phyloP scores from a whole-genome alignment of 1,140 invertebrate genomes.

The Pachyrhynchus sulphureomaculatus region DNA sequence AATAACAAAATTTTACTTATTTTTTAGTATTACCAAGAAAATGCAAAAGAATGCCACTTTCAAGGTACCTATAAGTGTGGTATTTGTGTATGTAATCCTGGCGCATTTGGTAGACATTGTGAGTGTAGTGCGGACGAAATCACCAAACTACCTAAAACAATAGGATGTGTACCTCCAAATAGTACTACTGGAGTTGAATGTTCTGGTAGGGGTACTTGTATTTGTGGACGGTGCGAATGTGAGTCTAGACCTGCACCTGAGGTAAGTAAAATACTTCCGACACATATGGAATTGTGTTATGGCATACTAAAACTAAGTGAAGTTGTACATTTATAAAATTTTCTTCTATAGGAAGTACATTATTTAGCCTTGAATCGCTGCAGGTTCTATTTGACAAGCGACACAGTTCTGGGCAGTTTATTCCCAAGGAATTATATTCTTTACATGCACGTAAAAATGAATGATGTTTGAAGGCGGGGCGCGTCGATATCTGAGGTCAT shows the following conservation, averaged over 20 bases:
- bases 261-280: slow-evolving; percentile 14
- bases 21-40: slow-evolving; percentile 47
- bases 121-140: slow-evolving; percentile 58
- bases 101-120: slow-evolving; percentile 68
- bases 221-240: slow-evolving; percentile 67
- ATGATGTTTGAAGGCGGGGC: no score
- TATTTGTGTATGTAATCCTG: slow-evolving; percentile 66
- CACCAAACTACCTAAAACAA: slow-evolving; percentile 27
- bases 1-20: background rate
- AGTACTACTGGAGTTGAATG: slow-evolving; percentile 66
- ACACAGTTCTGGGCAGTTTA: no score
- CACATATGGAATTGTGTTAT: slow-evolving; percentile 43
- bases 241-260: slow-evolving; percentile 44
- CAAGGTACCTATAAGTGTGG: slow-evolving; percentile 68
- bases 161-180: slow-evolving; percentile 52
- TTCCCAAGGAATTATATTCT: no score
- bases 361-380: no score
- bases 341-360: no score
- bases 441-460: no score
- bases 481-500: no score
- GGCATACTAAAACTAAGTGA: background rate
- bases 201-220: slow-evolving; percentile 62
- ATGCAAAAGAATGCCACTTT: slow-evolving; percentile 53
- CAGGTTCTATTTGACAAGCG: no score
- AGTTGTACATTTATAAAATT: no score